Percentiles rank a stretch among this genome's conserved stretches.
Conservation (phyloP, 2,888 invertebrate genomes). For the Orthosia incerta region DNA sequence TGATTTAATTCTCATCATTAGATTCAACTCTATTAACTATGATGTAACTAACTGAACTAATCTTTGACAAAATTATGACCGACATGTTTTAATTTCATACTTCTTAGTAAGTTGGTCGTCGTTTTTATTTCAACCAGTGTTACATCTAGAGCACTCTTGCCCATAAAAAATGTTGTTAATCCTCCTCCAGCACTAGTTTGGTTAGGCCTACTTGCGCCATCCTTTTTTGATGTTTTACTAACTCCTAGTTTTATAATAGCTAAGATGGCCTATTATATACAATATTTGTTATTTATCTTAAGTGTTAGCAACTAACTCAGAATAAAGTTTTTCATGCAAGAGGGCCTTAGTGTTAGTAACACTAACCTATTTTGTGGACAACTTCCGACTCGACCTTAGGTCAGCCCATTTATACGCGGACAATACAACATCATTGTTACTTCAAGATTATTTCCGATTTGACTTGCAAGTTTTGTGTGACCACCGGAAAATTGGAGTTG, state of each 20-base stretch:
- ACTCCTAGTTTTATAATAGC: too few species aligned
- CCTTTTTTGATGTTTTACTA: too few species aligned
- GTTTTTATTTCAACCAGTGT: conserved; percentile 5
- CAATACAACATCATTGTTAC: conserved; percentile 52
- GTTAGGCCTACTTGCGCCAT: not conserved
- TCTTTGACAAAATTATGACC: not conserved
- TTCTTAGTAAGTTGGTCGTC: conserved; percentile 3
- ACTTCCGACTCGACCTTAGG: conserved; percentile 53
- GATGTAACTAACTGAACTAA: conserved; percentile 29
- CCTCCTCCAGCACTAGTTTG: conserved; percentile 5
- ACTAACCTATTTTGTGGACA: conserved; percentile 35
- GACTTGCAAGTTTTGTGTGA: conserved; percentile 62
- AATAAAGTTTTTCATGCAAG: too few species aligned
- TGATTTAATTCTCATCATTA: not conserved
- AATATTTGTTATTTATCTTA: too few species aligned
- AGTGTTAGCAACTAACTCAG: too few species aligned
- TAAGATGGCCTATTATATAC: too few species aligned
- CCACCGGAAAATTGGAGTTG: conserved; percentile 31
- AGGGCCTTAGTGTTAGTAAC: conserved; percentile 15
- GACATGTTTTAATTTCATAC: not conserved
- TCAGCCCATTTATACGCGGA: conserved; percentile 39
- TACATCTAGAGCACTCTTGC: conserved; percentile 21
- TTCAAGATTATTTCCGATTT: conserved; percentile 62
- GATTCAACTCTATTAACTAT: conserved; percentile 5
- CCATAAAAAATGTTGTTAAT: not conserved